Evolutionary conservation across 2,888 invertebrate species (phyloP), one percentile per base, ranked within the genome.

Genomic region (Lasius fuliginosus): DNA sequence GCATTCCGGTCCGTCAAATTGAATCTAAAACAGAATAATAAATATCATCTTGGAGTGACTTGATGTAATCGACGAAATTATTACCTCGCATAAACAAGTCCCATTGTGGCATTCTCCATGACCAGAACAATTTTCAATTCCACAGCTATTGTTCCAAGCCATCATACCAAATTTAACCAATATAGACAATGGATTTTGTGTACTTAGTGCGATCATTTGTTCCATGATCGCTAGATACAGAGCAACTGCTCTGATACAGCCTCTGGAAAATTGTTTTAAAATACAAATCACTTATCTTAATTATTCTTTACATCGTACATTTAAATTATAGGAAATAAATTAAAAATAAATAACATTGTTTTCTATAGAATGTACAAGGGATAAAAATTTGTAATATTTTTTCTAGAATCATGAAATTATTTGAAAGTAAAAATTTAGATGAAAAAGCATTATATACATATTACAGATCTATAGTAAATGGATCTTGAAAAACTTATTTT

Each of bases 41-140:
- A 11, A 62, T 42, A 62, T 11, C 12, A 49, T 75, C 5, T 36
- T 27, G 2, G 12, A 53, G 49, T 11, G 49, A 75, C 27, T 68
- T 56, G 33, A 33, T 33, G 42, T 12, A 9, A 9, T 18, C 11
- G 30, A 36, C 1, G 5, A 2, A 42, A 9, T 9, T n/a, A 69
- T 96, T 91, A 98, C 98, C 96, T 98, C 98, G 95, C 98, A 98
- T 90, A 98, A 96, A 94, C 98, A 98, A 79, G 98, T 98, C 88
- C 98, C 98, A 95, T 98, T 98, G 94, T 98, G 96, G 95, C 98
- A 98, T 95, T 98, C 98, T 30, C 98, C 98, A 87, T 98, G 97
- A 87, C 98, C 98, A 93, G 98, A 98, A 95, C 98, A 98, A 95
- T 97, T 97, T 91, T 96, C 96, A 84, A 96, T 96, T 94, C 98